Conservation (phyloP, 2,888 invertebrate genomes). For the Operophtera brumata region DNA sequence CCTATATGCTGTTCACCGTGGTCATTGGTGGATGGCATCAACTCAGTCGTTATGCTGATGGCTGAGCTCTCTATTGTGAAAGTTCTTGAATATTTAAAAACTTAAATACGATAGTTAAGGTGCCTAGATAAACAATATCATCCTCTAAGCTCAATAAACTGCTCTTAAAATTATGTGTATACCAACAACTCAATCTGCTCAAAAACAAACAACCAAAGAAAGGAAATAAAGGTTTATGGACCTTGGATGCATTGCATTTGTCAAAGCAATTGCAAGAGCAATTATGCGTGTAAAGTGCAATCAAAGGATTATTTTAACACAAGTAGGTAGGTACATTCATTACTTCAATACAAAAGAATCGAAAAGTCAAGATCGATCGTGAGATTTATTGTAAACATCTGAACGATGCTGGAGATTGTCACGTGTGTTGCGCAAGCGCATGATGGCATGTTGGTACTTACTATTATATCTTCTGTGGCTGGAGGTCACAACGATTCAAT, state of each 20-base stretch:
- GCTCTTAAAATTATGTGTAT: too few relatives aligned
- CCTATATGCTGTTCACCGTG: too few relatives aligned
- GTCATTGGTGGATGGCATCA: too few relatives aligned
- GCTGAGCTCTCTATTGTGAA: too few relatives aligned
- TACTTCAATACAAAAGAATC: constrained; percentile 20
- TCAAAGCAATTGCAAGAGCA: constrained; percentile 2
- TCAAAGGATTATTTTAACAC: constrained; percentile 1
- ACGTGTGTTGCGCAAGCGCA: constrained; percentile 27
- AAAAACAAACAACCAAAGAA: too few relatives aligned
- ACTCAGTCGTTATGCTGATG: too few relatives aligned
- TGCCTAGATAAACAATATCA: too few relatives aligned
- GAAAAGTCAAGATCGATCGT: constrained; percentile 37
- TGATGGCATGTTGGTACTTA: constrained; percentile 12
- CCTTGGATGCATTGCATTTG: constrained; percentile 9
- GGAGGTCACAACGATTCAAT: constrained; percentile 29
- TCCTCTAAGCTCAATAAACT: too few relatives aligned
- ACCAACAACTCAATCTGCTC: too few relatives aligned
- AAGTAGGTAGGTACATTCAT: not conserved
- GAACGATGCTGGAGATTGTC: constrained; percentile 25
- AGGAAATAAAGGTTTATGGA: not conserved
- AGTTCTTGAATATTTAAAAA: too few relatives aligned
- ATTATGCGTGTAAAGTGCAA: not conserved
- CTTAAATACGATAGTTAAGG: too few relatives aligned
- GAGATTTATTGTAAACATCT: constrained; percentile 22
- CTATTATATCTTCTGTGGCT: constrained; percentile 8